Base-by-base conservation (phyloP, 2,888 invertebrate species). In the Hartigia nigra region DNA sequence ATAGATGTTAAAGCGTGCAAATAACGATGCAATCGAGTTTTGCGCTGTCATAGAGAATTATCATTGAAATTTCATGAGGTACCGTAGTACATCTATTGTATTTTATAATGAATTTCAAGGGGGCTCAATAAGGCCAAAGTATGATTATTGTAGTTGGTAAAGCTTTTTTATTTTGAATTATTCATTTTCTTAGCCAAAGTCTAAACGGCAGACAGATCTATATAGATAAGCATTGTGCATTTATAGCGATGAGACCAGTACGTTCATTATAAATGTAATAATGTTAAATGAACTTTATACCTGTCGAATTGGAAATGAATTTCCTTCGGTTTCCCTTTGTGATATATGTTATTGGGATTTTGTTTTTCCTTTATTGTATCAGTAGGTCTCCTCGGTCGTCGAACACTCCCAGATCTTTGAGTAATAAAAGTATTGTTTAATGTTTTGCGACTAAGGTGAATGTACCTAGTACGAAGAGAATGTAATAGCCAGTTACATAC, bases 381-480 rank as follows among this genome's bases (percentile, higher is more conserved):
- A 55, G 55, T 55, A 55, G 9, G 23, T 23, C 55, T 55, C 9
- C 55, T 55, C 55, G 55, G 55, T 55, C 55, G 55, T 55, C 55
- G 55, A 72, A 72, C 72, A 72, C 72, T 72, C 72, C 72, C 72
- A 32, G 14, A 72, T 34, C 34, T 34, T 31, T 23, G 72, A 72
- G 12, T 32, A 72, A 72, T 72, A 31, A 23, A 55, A 55, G 55
- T 55, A 55, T 55, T 72, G 32, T 34, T 72, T 72, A 72, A 32
- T 72, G 34, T 72, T 72, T 72, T 55, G 55, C 55, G 72, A 31
- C 72, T 32, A 72, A 72, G 34, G 72, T 70, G 34, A 72, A 72
- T 55, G 55, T 55, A 55, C 55, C 55, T 23, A 55, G 23, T 55
- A 2, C 55, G 55, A 9, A 23, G 23, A 55, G 55, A 55, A 55